A percentile compares a stretch with the other conserved stretches of the same genome.
These are phyloP conservation scores for Diaphora mendica DNA, from an alignment of 2,888 invertebrate genomes.

Conservation along the genomic window DNA sequence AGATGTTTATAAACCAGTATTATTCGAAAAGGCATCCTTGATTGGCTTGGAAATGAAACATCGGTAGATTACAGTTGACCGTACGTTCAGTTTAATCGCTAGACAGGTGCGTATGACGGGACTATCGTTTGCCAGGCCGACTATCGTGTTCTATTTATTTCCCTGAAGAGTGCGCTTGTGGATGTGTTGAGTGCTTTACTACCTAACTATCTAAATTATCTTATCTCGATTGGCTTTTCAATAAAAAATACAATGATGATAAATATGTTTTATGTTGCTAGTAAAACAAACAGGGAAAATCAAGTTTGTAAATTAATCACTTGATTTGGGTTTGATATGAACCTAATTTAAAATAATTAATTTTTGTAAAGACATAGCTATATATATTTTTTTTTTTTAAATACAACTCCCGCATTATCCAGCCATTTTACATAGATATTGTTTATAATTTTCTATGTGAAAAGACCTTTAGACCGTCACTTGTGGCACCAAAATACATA, in stretches of 20 bases:
- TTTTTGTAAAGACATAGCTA: too few species aligned
- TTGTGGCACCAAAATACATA: too few species aligned
- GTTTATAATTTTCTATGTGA: too few species aligned
- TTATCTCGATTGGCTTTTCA: not conserved
- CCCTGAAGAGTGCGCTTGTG: constrained; percentile 47
- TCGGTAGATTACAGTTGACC: constrained; percentile 61
- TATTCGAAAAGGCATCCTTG: constrained; percentile 47
- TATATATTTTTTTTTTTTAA: too few species aligned
- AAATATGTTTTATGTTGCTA: not conserved
- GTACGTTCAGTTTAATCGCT: constrained; percentile 71
- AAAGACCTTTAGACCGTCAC: too few species aligned
- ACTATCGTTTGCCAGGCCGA: constrained; percentile 34
- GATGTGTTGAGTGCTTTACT: not conserved
- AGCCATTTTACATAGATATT: too few species aligned
- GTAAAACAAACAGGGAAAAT: too few species aligned
- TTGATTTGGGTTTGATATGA: too few species aligned
- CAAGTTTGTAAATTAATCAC: too few species aligned
- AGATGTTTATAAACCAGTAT: not conserved
- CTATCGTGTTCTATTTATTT: constrained; percentile 66
- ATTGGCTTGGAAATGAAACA: constrained; percentile 65
- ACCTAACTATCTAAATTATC: not conserved
- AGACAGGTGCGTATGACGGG: constrained; percentile 76
- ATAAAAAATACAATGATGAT: not conserved
- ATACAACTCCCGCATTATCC: too few species aligned
- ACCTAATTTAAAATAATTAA: too few species aligned